phyloP scores from a whole-genome alignment of 2,888 invertebrate species.

The Blomia tropicalis region DNA sequence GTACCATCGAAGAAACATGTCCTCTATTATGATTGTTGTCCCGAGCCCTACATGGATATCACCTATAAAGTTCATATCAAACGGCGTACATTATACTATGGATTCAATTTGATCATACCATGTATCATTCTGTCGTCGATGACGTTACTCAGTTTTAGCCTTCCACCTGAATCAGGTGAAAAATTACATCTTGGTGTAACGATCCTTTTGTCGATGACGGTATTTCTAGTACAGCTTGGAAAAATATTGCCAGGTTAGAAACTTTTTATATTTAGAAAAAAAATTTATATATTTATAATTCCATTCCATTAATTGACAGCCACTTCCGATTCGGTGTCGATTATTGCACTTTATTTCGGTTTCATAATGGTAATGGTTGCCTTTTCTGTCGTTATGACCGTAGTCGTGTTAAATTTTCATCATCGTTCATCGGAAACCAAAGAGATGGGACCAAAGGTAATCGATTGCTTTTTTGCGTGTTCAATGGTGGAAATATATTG shows the following conservation, averaged over 20 bases:
- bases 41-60: constrained; percentile 82
- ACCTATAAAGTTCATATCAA: constrained; percentile 91
- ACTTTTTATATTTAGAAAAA: not conserved
- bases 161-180: constrained; percentile 98
- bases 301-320: too few species aligned
- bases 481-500: not conserved
- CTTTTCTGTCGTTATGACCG: constrained; percentile 90
- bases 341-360: constrained; percentile 97
- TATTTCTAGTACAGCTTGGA: constrained; percentile 93
- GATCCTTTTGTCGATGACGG: constrained; percentile 88
- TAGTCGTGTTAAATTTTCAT: constrained; percentile 92
- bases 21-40: constrained; percentile 79
- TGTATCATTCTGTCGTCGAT: constrained; percentile 93
- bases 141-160: constrained; percentile 91
- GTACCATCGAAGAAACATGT: constrained; percentile 77
- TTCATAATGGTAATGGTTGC: constrained; percentile 99
- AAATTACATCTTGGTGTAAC: constrained; percentile 95
- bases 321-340: constrained; percentile 94
- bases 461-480: constrained; percentile 33
- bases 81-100: constrained; percentile 91
- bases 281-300: too few species aligned
- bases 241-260: constrained; percentile 65
- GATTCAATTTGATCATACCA: constrained; percentile 98
- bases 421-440: constrained; percentile 91
- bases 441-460: constrained; percentile 91